Base-by-base conservation (phyloP, 2,797 vertebrate genomes). In the Megaceryle alcyon region DNA sequence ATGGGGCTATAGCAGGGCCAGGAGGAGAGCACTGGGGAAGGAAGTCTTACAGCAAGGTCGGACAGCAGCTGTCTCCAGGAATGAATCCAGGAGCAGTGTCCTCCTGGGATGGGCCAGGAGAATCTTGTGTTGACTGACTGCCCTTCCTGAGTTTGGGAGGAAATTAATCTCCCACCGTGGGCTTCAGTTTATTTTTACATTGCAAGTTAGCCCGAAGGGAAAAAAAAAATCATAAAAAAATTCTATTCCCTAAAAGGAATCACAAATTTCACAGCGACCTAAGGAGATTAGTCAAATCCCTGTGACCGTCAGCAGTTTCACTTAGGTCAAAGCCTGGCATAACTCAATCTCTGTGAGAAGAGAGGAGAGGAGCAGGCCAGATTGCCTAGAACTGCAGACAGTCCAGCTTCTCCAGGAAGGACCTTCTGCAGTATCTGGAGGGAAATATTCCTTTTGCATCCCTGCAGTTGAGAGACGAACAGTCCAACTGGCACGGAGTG, bases 321-420 rank as follows among this genome's bases (percentile, higher is more conserved):
- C 96, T 93, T 95, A 92, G 94, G 96, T 97, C 95, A 97, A 95
- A 97, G 94, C 94, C 94, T 96, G 96, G 92, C 92, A 97, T 97
- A 97, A 96, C 93, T 96, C 94, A 93, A 14, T 82, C 84, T 94
- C 92, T 97, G 96, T 96, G 96, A 97, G 91, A 96, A 96, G 90
- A 60, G 80, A 57, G 65, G 68, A 89, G 72, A 51, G 70, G n/a
- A 64, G 64, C 8, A 4, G 65, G 0, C 0, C 4, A 14, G 64
- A 28, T 63, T 81, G 90, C 56, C 82, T 46, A 68, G 82, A 43
- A 80, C 87, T 68, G 59, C 73, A 70, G 73, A 39, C 71, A 0
- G 51, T 37, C 6, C 61, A 84, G 77, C 20, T 16, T 57, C 72
- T 92, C 79, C 53, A 49, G 84, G 10, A 93, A 68, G 82, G n/a